Conservation (phyloP, 2,113 vertebrate genomes). For the Narcine bancroftii region DNA sequence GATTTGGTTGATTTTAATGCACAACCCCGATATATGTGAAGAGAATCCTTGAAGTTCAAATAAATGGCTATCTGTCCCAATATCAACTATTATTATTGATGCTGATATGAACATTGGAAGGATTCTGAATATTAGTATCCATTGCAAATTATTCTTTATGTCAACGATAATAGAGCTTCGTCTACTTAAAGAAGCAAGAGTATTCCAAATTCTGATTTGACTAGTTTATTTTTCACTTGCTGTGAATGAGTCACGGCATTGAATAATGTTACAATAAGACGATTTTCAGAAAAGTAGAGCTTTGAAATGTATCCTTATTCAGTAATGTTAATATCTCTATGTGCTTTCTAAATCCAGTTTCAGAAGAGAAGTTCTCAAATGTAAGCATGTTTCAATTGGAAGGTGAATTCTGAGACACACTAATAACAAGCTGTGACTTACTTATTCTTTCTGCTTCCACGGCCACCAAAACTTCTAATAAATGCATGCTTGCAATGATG, state of each 20-base stretch:
- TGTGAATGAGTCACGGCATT: background rate
- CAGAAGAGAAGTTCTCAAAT: too few species aligned
- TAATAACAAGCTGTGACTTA: background rate
- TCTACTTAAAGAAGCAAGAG: background rate
- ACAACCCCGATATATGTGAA: background rate
- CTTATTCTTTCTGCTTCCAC: background rate
- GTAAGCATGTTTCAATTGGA: too few species aligned
- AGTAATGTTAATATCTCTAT: too few species aligned
- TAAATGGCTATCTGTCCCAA: background rate
- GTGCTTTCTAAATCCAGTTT: too few species aligned
- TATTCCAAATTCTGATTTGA: background rate
- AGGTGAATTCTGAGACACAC: background rate
- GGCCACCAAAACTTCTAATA: background rate
- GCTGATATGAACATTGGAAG: background rate
- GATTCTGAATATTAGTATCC: background rate
- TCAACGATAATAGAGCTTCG: too few species aligned
- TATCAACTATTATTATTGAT: background rate
- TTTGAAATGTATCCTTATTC: too few species aligned
- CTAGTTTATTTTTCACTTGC: background rate
- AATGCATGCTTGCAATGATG: background rate
- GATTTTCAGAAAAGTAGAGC: background rate
- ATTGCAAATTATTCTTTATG: background rate
- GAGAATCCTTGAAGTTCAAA: background rate
- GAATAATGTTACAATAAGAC: background rate
- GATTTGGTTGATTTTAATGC: background rate